Evolutionary conservation across 2,888 invertebrate species (phyloP).

Genomic region (Nebria salina): DNA sequence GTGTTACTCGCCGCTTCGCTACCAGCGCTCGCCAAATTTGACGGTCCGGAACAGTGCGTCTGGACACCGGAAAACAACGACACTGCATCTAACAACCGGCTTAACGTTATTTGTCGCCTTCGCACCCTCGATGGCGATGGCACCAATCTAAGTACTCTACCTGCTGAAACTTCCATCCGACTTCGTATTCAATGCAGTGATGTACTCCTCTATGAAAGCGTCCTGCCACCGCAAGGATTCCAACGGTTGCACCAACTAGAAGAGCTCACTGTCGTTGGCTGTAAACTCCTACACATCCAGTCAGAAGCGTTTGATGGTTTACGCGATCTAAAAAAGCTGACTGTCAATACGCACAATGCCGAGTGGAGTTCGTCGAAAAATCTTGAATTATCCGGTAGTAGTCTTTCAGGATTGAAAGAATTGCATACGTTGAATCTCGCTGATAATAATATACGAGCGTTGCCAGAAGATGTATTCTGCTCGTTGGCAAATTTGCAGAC

Average conservation of each 20-base stretch:
- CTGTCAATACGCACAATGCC: slow-evolving; percentile 81
- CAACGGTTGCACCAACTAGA: slow-evolving; percentile 77
- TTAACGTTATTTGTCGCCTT: slow-evolving; percentile 74
- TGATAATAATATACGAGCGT: slow-evolving; percentile 82
- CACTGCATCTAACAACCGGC: slow-evolving; percentile 62
- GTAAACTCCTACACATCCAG: slow-evolving; percentile 81
- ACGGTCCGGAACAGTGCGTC: slow-evolving; percentile 62
- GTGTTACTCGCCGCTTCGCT: slow-evolving; percentile 57
- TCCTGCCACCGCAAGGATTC: slow-evolving; percentile 76
- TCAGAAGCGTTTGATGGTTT: slow-evolving; percentile 83
- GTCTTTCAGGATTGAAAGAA: slow-evolving; percentile 81
- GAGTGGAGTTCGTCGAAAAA: slow-evolving; percentile 81
- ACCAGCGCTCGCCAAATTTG: slow-evolving; percentile 60
- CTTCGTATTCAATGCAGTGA: slow-evolving; percentile 82
- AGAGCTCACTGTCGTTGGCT: slow-evolving; percentile 79
- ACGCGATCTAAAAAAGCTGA: slow-evolving; percentile 79
- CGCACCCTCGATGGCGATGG: slow-evolving; percentile 77
- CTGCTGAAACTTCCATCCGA: slow-evolving; percentile 76
- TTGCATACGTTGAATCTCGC: slow-evolving; percentile 82
- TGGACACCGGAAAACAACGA: slow-evolving; percentile 64
- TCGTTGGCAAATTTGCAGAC: slow-evolving; percentile 80
- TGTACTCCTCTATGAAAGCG: slow-evolving; percentile 81
- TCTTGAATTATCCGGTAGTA: slow-evolving; percentile 76
- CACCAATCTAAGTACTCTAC: slow-evolving; percentile 72
- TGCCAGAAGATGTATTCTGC: slow-evolving; percentile 84